These are phyloP conservation scores for Actinia tenebrosa DNA, from an alignment of 64 coral and sea anemone genomes.

Conservation along the genomic window DNA sequence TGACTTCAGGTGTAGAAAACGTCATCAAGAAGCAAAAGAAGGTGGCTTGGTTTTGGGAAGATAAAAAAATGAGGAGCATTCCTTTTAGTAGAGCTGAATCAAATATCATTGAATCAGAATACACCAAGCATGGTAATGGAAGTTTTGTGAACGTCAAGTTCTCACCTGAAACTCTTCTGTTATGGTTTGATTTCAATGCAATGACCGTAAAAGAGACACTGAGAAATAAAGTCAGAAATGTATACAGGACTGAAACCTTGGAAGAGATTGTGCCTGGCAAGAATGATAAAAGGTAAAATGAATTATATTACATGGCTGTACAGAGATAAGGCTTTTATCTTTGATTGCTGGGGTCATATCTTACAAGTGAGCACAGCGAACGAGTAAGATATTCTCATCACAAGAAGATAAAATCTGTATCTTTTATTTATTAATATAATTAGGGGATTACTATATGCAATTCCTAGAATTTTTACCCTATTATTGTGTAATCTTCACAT, in stretches of 20 bases:
- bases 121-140: neutral
- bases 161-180: neutral
- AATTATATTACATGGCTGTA: no score
- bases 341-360: no score
- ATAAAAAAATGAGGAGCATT: neutral
- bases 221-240: neutral
- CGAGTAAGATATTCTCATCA: no score
- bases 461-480: no score
- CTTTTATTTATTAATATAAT: no score
- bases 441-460: no score
- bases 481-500: no score
- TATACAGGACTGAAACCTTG: neutral
- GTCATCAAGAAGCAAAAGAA: constrained; percentile 16
- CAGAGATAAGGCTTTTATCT: no score
- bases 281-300: neutral
- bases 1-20: neutral
- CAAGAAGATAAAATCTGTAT: no score
- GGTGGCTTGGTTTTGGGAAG: constrained; percentile 29
- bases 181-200: neutral
- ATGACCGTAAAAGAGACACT: neutral
- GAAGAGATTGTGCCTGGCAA: neutral
- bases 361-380: no score
- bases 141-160: neutral
- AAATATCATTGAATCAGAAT: constrained; percentile 28
- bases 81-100: constrained; percentile 36